These are phyloP conservation scores for Paramisgurnus dabryanus DNA, from an alignment of 2,113 vertebrate genomes.

Conservation along the genomic window DNA sequence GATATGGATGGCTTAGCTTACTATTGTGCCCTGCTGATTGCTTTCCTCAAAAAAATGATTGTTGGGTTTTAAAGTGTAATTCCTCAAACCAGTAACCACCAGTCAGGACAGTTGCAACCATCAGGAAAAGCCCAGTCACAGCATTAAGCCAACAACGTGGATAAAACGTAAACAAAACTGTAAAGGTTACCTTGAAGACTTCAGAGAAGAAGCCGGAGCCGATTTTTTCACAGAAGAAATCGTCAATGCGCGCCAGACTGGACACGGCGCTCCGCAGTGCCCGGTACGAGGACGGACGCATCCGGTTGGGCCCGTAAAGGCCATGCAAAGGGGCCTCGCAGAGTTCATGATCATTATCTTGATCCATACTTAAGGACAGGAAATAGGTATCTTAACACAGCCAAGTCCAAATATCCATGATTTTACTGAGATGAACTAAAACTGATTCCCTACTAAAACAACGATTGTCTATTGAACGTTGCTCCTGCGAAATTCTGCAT, in stretches of 20 bases:
- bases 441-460: background rate
- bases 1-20: no score
- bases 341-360: constrained; percentile 66
- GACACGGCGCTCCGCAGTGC: constrained; percentile 92
- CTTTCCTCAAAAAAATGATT: no score
- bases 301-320: constrained; percentile 79
- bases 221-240: constrained; percentile 96
- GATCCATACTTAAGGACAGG: constrained; percentile 63
- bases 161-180: background rate
- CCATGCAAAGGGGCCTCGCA: constrained; percentile 71
- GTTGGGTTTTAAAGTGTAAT: no score
- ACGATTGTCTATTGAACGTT: background rate
- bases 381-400: constrained; percentile 1
- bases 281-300: constrained; percentile 87
- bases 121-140: background rate
- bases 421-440: background rate
- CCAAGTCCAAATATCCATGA: constrained; percentile 35
- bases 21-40: no score
- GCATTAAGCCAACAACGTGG: background rate
- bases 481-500: background rate
- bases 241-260: constrained; percentile 89
- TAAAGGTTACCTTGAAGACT: constrained; percentile 86
- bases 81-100: no score
- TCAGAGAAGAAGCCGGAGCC: constrained; percentile 96
- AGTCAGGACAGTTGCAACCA: background rate